Evolutionary conservation across 2,113 vertebrate species (phyloP), one percentile per base, ranked within the genome.

Genomic region (Pelusios castaneus): DNA sequence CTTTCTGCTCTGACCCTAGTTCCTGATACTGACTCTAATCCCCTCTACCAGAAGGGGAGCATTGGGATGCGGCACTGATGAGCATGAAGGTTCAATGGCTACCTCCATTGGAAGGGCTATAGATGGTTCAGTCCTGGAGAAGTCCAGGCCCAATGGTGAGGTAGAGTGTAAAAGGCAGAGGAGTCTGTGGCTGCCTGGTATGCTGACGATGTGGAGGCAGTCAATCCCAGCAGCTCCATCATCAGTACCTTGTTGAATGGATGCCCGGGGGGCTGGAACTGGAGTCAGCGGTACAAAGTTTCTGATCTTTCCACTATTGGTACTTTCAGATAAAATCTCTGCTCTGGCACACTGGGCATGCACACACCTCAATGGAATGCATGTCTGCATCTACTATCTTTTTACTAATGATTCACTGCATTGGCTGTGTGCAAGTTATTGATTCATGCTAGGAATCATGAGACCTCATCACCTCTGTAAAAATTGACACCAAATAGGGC

Each of bases 361-460:
- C 31, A 63, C 60, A 17, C 60, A n/a, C 16, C 56, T 63, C 34
- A 63, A 16, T 29, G 31, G 60, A 63, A 63, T 63, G 34, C 60
- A 63, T 2, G 4, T 63, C 60, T 63, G 31, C 60, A n/a, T 63
- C 8, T 63, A 63, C 31, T 63, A n/a, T n/a, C n/a, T n/a, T n/a
- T n/a, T n/a, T n/a, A n/a, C 34, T 88, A 56, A 0, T 93, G 89
- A 95, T 29, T 92, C 89, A 87, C 5, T 87, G 81, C 29, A 51
- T 88, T n/a, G 81, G 82, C 88, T 54, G 86, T 92, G 89, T 84
- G 85, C 81, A 80, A 89, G 70, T 79, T 0, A 0, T 75, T 93
- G 82, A 83, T 70, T 60, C 73, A 38, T 31, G 87, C 70, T 47
- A 91, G 76, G 82, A 81, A 83, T 45, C 78, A 91, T 91, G 94